phyloP scores from a whole-genome alignment of 2,113 vertebrate genomes.

The Monarcha castaneiventris region DNA sequence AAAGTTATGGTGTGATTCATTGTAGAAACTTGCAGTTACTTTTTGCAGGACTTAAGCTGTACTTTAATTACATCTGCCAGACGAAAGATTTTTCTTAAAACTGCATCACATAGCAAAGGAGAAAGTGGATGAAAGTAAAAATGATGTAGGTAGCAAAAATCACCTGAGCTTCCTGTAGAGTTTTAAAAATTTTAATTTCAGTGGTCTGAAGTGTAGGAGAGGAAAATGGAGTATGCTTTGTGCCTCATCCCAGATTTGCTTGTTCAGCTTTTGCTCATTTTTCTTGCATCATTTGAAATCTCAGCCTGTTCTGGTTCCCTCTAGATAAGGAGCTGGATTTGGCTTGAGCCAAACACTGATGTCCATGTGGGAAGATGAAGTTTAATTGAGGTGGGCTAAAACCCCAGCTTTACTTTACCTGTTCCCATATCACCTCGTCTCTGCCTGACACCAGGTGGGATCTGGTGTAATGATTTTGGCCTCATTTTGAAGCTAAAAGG shows the following conservation, averaged over 20 bases:
- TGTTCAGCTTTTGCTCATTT: background rate
- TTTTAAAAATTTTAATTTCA: background rate
- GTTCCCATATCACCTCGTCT: background rate
- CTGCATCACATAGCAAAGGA: background rate
- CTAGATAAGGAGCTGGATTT: background rate
- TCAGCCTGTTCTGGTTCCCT: background rate
- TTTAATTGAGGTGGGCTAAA: constrained; percentile 1
- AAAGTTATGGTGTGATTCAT: background rate
- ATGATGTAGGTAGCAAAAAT: background rate
- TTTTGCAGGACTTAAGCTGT: background rate
- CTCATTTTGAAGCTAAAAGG: background rate
- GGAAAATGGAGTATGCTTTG: background rate
- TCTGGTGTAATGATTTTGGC: background rate
- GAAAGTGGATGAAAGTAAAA: background rate
- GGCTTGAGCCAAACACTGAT: background rate
- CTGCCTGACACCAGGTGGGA: background rate
- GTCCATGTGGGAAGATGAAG: background rate
- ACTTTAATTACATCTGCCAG: background rate
- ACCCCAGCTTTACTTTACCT: background rate
- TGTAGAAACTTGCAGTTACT: constrained; percentile 9
- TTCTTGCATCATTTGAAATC: background rate
- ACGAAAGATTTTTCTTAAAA: background rate
- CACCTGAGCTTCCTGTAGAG: background rate
- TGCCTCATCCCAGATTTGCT: background rate
- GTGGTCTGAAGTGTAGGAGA: background rate